A percentile compares a stretch with the other conserved stretches of the same genome.
Conservation (phyloP, 2,113 vertebrate genomes). For the Heteronetta atricapilla region DNA sequence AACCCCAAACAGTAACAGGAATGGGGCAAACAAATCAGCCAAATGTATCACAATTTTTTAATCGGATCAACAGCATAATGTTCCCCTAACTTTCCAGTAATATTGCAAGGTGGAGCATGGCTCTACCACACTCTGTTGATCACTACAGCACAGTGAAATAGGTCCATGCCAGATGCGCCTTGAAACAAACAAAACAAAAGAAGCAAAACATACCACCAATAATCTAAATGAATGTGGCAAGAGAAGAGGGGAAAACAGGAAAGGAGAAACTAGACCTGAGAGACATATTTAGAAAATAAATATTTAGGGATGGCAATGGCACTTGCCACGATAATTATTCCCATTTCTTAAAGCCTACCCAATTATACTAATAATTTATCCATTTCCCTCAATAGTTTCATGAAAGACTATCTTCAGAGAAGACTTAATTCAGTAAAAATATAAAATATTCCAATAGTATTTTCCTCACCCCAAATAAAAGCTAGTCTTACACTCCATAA, state of each 20-base stretch:
- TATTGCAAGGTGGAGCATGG: not conserved
- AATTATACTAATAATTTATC: not conserved
- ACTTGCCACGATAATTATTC: not conserved
- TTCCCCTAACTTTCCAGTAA: not conserved
- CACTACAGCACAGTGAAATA: not conserved
- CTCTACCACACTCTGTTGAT: rapidly evolving
- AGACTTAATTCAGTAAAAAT: not conserved
- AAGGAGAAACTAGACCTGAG: not conserved
- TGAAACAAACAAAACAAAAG: not conserved
- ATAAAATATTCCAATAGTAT: not conserved
- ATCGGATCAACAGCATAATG: too few relatives aligned
- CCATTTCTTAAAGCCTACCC: not conserved
- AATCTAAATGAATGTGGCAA: not conserved
- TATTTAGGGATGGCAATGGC: not conserved
- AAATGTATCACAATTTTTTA: not conserved
- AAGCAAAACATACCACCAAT: not conserved
- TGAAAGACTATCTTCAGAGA: not conserved
- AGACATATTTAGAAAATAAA: not conserved
- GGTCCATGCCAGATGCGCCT: rapidly evolving
- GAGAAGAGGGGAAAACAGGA: not conserved
- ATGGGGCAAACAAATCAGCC: not conserved
- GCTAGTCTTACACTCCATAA: not conserved
- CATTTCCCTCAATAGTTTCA: not conserved
- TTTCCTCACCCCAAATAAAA: not conserved
- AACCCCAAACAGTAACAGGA: not conserved